Percentiles rank a stretch among this genome's conserved stretches.
Conservation (phyloP, 2,113 vertebrate genomes). For the Thymallus thymallus region DNA sequence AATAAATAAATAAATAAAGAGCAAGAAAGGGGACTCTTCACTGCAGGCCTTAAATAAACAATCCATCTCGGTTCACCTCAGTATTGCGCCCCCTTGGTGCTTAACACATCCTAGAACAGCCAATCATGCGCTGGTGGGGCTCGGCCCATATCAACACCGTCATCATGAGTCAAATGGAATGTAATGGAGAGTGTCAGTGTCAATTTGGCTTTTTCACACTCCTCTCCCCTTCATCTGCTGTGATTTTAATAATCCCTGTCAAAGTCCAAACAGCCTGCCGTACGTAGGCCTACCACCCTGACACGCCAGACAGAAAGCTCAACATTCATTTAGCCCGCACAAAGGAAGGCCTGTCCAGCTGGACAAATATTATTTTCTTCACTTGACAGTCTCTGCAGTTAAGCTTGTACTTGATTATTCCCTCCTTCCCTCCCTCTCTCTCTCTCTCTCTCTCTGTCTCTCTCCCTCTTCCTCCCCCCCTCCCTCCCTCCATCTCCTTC, state of each 20-base stretch:
- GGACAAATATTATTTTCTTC: slow-evolving; percentile 99
- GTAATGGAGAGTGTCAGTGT: slow-evolving; percentile 97
- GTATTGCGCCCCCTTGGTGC: slow-evolving; percentile 62
- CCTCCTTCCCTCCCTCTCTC: slow-evolving; percentile 13
- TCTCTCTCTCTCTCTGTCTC: background rate
- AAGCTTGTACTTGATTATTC: slow-evolving; percentile 88
- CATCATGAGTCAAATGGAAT: slow-evolving; percentile 92
- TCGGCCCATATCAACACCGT: slow-evolving; percentile 76
- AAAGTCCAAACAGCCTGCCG: background rate
- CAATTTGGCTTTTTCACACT: slow-evolving; percentile 90
- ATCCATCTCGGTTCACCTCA: slow-evolving; percentile 41
- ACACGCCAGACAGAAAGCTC: slow-evolving; percentile 95
- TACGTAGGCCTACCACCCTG: slow-evolving; percentile 74
- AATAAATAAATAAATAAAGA: too few species aligned
- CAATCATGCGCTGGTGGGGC: slow-evolving; percentile 65
- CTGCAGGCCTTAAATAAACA: slow-evolving; percentile 71
- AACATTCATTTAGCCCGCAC: slow-evolving; percentile 96
- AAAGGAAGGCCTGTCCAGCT: slow-evolving; percentile 95
- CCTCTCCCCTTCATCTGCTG: slow-evolving; percentile 83
- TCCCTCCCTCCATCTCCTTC: too few species aligned
- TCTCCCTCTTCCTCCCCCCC: slow-evolving; percentile 19
- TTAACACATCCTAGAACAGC: slow-evolving; percentile 75
- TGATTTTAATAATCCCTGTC: slow-evolving; percentile 96
- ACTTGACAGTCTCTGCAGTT: slow-evolving; percentile 89
- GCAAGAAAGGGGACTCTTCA: slow-evolving; percentile 55